Conservation (phyloP, 92 coral and sea anemone species). For the Siderastrea radians region DNA sequence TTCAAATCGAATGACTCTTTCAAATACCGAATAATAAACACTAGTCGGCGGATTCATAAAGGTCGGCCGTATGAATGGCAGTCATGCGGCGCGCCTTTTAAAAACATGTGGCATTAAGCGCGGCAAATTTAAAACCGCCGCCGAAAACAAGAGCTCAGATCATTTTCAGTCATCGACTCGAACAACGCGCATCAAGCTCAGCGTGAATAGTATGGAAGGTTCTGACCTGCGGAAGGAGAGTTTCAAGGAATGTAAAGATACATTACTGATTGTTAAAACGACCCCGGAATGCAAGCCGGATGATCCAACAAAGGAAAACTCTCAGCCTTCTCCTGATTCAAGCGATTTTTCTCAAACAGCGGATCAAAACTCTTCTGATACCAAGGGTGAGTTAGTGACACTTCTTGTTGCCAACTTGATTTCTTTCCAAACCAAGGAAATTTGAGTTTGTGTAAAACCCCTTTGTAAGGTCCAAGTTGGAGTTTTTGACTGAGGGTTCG, state of each 20-base stretch:
- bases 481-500: too few relatives aligned
- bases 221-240: not conserved
- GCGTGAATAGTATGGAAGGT: not conserved
- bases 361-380: not conserved
- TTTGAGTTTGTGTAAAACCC: not conserved
- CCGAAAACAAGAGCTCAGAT: not conserved
- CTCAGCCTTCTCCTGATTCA: constrained; percentile 21
- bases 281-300: not conserved
- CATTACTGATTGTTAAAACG: not conserved
- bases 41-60: not conserved
- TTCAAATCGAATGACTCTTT: constrained; percentile 17
- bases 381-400: not conserved
- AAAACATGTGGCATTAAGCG: constrained; percentile 2
- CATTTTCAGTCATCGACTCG: not conserved
- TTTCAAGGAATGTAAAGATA: not conserved
- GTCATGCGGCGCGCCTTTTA: constrained; percentile 11
- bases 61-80: not conserved
- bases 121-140: constrained; percentile 27
- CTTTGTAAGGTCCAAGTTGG: too few relatives aligned
- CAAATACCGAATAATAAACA: constrained; percentile 27
- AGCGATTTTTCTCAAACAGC: not conserved
- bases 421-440: not conserved
- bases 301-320: not conserved
- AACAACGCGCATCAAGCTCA: not conserved
- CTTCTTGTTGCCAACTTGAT: not conserved